These are phyloP conservation scores for Bagarius yarrelli DNA, from an alignment of 2,113 vertebrate species.

Conservation along the genomic window DNA sequence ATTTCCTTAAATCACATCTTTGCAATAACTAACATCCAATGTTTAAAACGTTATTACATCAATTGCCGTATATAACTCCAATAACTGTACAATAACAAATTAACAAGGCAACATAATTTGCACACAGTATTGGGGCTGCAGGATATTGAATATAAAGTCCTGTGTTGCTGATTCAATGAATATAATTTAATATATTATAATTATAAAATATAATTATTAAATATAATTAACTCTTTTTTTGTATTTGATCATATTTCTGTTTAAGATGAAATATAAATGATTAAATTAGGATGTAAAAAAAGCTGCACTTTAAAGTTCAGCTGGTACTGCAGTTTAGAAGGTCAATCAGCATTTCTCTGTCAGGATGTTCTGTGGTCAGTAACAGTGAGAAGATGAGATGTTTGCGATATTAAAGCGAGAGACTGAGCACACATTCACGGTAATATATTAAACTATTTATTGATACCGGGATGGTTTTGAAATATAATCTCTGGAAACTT, in stretches of 20 bases:
- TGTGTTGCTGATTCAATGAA: too few relatives aligned
- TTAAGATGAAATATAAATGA: not conserved
- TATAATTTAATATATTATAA: too few relatives aligned
- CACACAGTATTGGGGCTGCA: too few relatives aligned
- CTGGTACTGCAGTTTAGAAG: not conserved
- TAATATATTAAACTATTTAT: not conserved
- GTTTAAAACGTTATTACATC: conserved; percentile 16
- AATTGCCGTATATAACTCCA: conserved; percentile 13
- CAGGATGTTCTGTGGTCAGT: not conserved
- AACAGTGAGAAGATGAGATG: not conserved
- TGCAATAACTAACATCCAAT: conserved; percentile 23
- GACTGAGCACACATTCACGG: not conserved
- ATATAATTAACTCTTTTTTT: not conserved
- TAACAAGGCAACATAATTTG: too few relatives aligned
- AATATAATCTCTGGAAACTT: not conserved
- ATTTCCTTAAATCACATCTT: conserved; percentile 7
- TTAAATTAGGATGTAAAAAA: not conserved
- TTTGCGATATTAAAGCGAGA: not conserved
- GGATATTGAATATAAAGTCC: too few relatives aligned
- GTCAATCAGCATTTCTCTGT: not conserved
- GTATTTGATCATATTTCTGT: not conserved
- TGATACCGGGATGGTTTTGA: conserved; percentile 10
- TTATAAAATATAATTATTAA: not conserved
- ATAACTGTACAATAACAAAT: not conserved
- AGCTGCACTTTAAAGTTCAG: not conserved